Evolutionary conservation across 2,888 invertebrate genomes (phyloP).

Genomic region (Andrena hattorfiana): DNA sequence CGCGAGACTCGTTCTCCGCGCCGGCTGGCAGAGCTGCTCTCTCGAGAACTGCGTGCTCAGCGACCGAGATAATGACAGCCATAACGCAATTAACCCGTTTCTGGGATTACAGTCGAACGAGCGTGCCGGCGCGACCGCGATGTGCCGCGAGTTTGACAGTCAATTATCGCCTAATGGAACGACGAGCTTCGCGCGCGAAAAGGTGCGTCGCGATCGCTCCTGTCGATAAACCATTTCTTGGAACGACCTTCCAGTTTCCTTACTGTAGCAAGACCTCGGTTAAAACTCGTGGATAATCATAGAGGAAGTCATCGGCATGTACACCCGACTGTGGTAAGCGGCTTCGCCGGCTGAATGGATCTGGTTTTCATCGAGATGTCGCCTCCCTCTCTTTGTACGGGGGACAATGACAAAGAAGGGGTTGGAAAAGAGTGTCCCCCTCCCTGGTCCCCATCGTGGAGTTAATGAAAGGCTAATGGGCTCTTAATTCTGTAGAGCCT

Average conservation of each 20-base stretch:
- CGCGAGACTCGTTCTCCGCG: constrained; percentile 29
- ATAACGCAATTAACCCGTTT: constrained; percentile 66
- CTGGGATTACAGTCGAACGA: constrained; percentile 60
- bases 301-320: constrained; percentile 21
- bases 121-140: constrained; percentile 13
- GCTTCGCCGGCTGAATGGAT: constrained; percentile 47
- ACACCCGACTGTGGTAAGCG: constrained; percentile 51
- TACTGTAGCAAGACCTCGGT: background rate
- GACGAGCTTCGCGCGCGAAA: constrained; percentile 8
- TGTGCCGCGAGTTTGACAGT: constrained; percentile 55
- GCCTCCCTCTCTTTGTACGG: constrained; percentile 23
- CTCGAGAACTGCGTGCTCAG: constrained; percentile 60
- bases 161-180: constrained; percentile 56
- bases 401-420: constrained; percentile 52
- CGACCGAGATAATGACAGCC: constrained; percentile 66
- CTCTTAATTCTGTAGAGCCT: constrained; percentile 77
- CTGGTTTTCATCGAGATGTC: constrained; percentile 59
- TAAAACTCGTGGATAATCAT: constrained; percentile 1
- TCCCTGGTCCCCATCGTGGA: constrained; percentile 50
- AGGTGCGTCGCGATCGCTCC: background rate
- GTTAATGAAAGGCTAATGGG: constrained; percentile 77
- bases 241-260: background rate
- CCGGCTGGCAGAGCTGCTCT: constrained; percentile 26
- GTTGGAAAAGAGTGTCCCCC: constrained; percentile 58
- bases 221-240: background rate